Conservation (phyloP, 2,888 invertebrate species). For the Melanophora roralis region DNA sequence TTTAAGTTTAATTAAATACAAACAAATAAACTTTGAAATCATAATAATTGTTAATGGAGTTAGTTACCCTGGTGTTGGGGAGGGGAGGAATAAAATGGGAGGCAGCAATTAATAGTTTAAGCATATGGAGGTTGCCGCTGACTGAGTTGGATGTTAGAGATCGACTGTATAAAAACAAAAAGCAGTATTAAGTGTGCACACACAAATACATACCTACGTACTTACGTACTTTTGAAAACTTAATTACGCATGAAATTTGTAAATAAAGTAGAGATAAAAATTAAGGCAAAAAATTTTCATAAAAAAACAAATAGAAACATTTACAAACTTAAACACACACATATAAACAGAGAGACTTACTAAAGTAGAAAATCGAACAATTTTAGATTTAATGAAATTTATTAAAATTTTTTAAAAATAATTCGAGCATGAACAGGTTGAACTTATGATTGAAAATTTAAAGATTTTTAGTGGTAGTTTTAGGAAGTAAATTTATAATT, state of each 20-base stretch:
- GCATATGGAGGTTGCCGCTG: not conserved
- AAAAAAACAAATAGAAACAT: not conserved
- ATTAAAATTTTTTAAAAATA: too few relatives aligned
- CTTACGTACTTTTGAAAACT: not conserved
- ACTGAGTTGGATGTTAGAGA: not conserved
- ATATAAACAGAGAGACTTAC: too few relatives aligned
- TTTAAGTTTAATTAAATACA: not conserved
- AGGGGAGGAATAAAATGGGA: too few relatives aligned
- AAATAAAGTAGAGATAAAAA: not conserved
- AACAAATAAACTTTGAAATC: not conserved
- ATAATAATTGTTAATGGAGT: not conserved
- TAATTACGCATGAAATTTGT: constrained; percentile 15
- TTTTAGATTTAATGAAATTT: too few relatives aligned
- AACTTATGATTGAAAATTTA: too few relatives aligned
- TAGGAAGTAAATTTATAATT: too few relatives aligned
- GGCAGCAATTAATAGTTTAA: too few relatives aligned
- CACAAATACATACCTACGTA: too few relatives aligned
- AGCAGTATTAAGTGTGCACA: not conserved
- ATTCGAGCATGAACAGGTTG: too few relatives aligned
- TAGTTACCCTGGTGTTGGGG: not conserved
- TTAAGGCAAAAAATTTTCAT: not conserved
- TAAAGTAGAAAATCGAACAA: too few relatives aligned
- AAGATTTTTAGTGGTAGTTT: too few relatives aligned
- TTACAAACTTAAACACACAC: too few relatives aligned
- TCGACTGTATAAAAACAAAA: not conserved